phyloP scores from a whole-genome alignment of 2,113 vertebrate genomes.

The Australoheros scitulus region DNA sequence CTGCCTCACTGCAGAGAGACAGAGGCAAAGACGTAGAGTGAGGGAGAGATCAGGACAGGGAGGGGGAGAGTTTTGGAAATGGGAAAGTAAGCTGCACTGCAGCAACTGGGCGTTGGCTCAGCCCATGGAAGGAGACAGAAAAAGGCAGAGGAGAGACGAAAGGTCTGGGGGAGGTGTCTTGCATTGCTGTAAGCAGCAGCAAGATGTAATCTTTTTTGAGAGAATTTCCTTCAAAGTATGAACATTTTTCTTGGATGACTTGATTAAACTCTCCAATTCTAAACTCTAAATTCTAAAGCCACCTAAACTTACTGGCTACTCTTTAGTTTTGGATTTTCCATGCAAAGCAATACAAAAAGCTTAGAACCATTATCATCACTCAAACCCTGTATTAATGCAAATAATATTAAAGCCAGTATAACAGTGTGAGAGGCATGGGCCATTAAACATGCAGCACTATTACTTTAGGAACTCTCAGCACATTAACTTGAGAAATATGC shows the following conservation, averaged over 20 bases:
- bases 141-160: slow-evolving; percentile 15
- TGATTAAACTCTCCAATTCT: background rate
- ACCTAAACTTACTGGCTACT: background rate
- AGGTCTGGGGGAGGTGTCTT: slow-evolving; percentile 8
- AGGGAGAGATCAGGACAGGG: slow-evolving; percentile 38
- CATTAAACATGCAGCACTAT: background rate
- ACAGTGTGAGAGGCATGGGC: background rate
- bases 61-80: slow-evolving; percentile 43
- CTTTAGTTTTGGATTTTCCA: background rate
- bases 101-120: slow-evolving; percentile 82
- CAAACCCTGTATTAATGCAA: background rate
- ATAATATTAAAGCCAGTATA: background rate
- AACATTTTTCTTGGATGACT: background rate
- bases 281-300: background rate
- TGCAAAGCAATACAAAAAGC: background rate
- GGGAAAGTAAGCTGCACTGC: slow-evolving; percentile 78
- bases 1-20: slow-evolving; percentile 69
- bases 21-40: slow-evolving; percentile 40
- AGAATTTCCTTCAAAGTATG: background rate
- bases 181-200: background rate
- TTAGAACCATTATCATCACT: background rate
- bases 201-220: background rate
- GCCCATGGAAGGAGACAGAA: slow-evolving; percentile 38
- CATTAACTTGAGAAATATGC: no score
- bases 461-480: no score